Evolutionary conservation across 2,888 invertebrate species (phyloP), one percentile per base, ranked within the genome.

Genomic region (Amblyjoppa proteus): DNA sequence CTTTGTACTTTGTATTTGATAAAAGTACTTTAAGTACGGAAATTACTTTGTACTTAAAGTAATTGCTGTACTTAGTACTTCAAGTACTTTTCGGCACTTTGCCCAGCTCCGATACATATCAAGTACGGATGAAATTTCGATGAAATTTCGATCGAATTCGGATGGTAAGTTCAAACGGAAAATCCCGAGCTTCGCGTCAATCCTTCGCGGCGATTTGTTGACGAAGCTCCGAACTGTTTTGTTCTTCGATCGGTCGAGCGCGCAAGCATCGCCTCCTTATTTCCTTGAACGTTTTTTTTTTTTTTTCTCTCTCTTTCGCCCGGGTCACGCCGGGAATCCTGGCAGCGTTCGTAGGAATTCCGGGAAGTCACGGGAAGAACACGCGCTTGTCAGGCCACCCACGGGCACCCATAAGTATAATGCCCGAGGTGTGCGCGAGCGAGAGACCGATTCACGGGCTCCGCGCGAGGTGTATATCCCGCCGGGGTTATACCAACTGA

Each of bases 371-470:
- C 82, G 80, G 84, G 90, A 87, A 87, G 87, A 81, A 90, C 88
- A 89, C 87, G 87, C 83, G 79, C 88, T 88, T 89, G 92, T 90
- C 91, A 89, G 91, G 90, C 93, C 93, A 94, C 93, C 93, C 93
- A 94, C 93, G 93, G 90, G 88, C 90, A 91, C 92, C 93, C 93
- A 94, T 93, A 93, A 93, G 92, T 93, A 93, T 93, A 92, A 91
- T 88, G 89, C 92, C 61, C 34, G 90, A 68, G 89, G 89, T 91
- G 90, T 89, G 89, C 85, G 86, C 78, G 89, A 85, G 85, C 73
- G 75, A 75, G 74, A 41, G 80, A 64, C 69, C 68, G 71, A 73
- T 20, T 80, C 25, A n/a, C 64, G 51, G 49, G 64, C 41, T 9
- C n/a, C n/a, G 71, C 71, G 79, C 51, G 79, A 53, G 41, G 73